Evolutionary conservation across 2,888 invertebrate genomes (phyloP).

Genomic region (Rotaria sp.): DNA sequence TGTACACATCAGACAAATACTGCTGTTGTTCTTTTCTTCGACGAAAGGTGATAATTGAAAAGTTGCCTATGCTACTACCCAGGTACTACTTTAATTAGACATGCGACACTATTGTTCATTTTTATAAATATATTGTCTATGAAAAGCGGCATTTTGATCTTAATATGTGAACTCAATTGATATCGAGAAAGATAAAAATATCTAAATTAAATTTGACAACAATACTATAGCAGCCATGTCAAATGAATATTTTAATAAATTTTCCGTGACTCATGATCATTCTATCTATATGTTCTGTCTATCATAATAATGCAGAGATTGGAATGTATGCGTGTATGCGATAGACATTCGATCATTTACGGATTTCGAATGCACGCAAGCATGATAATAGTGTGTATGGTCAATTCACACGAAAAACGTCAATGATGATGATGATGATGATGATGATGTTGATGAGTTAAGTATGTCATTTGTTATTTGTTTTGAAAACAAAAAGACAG

Average conservation of each 20-base stretch:
- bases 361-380: background rate
- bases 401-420: background rate
- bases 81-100: slow-evolving; percentile 27
- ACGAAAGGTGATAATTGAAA: slow-evolving; percentile 19
- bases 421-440: background rate
- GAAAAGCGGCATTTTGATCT: slow-evolving; percentile 3
- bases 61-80: background rate
- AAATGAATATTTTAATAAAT: background rate
- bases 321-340: background rate
- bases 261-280: slow-evolving; percentile 6
- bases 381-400: background rate
- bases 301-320: background rate
- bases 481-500: background rate
- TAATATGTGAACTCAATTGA: background rate
- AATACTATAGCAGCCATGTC: background rate
- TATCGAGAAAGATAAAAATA: background rate
- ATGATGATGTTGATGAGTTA: background rate
- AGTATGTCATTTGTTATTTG: slow-evolving; percentile 6
- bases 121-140: background rate
- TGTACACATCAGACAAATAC: slow-evolving; percentile 7
- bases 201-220: slow-evolving; percentile 6
- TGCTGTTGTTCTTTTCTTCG: background rate
- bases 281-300: background rate
- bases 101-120: slow-evolving; percentile 24
- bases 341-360: background rate